A percentile compares a stretch with the other conserved stretches of the same genome.
Evolutionary conservation across 1,140 invertebrate genomes (phyloP).

Genomic region (Tetragnatha versicolor): DNA sequence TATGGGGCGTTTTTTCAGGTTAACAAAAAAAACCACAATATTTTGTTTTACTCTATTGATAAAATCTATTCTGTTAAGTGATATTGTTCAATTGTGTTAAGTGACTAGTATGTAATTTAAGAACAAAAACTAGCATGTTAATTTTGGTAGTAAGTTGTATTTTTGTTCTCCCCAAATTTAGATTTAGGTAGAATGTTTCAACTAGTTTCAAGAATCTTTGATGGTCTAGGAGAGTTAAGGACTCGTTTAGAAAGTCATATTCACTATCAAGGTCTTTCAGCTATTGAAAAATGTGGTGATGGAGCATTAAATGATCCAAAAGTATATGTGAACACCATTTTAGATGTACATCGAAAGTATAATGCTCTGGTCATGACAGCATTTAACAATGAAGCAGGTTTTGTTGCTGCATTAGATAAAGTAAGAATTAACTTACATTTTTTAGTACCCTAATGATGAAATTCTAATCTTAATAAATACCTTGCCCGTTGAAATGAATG

Average conservation of each 20-base stretch:
- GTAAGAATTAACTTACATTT: constrained; percentile 52
- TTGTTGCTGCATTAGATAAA: constrained; percentile 62
- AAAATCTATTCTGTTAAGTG: no score
- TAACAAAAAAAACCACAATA: no score
- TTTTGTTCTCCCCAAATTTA: constrained; percentile 1
- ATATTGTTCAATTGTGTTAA: no score
- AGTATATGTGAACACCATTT: constrained; percentile 94
- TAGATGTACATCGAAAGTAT: constrained; percentile 97
- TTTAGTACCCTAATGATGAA: background rate
- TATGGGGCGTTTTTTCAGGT: no score
- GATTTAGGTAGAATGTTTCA: constrained; percentile 96
- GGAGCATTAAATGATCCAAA: constrained; percentile 90
- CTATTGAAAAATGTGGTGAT: constrained; percentile 93
- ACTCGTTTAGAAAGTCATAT: constrained; percentile 93
- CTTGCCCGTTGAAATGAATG: no score
- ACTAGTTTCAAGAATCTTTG: constrained; percentile 89
- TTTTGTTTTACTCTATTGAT: no score
- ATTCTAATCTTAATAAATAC: no score
- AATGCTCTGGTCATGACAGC: constrained; percentile 90
- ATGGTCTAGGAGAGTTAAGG: constrained; percentile 89
- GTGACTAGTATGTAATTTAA: no score
- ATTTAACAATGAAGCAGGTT: constrained; percentile 89
- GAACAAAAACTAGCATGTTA: no score
- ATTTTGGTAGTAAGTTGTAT: background rate
- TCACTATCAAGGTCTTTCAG: constrained; percentile 78